Evolutionary conservation across 2,888 invertebrate species (phyloP).

Genomic region (Opisthograptis luteolata): DNA sequence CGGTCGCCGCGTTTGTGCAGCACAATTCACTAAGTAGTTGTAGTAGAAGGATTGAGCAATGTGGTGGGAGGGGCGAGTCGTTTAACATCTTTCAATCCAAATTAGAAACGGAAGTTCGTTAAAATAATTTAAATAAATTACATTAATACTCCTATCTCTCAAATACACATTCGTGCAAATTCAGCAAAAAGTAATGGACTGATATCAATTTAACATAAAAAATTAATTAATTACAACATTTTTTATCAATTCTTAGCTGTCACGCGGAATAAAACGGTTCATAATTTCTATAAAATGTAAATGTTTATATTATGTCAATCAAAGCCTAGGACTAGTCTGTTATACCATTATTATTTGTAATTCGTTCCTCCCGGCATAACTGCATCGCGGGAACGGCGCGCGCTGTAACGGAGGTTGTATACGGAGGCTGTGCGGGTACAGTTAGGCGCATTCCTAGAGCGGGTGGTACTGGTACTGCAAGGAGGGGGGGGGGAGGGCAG

Average conservation of each 20-base stretch:
- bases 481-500: constrained; percentile 31
- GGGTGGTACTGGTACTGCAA: constrained; percentile 38
- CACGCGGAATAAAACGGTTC: not conserved
- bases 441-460: constrained; percentile 79
- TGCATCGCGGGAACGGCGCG: constrained; percentile 22
- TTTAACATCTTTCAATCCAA: too few species aligned
- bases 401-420: constrained; percentile 43
- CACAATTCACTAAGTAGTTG: too few species aligned
- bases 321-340: constrained; percentile 3
- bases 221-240: too few species aligned
- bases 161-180: too few species aligned
- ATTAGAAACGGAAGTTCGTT: too few species aligned
- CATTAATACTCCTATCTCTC: too few species aligned
- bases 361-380: constrained; percentile 11
- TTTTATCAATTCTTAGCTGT: not conserved
- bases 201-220: too few species aligned
- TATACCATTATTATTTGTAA: constrained; percentile 9
- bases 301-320: constrained; percentile 8
- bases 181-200: too few species aligned
- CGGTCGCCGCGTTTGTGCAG: too few species aligned
- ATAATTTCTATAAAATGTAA: not conserved
- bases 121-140: too few species aligned
- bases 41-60: too few species aligned
- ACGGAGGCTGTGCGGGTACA: constrained; percentile 71
- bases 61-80: too few species aligned